These are phyloP conservation scores for Oreotrochilus melanogaster DNA, from an alignment of 2,113 vertebrate species.

Conservation along the genomic window DNA sequence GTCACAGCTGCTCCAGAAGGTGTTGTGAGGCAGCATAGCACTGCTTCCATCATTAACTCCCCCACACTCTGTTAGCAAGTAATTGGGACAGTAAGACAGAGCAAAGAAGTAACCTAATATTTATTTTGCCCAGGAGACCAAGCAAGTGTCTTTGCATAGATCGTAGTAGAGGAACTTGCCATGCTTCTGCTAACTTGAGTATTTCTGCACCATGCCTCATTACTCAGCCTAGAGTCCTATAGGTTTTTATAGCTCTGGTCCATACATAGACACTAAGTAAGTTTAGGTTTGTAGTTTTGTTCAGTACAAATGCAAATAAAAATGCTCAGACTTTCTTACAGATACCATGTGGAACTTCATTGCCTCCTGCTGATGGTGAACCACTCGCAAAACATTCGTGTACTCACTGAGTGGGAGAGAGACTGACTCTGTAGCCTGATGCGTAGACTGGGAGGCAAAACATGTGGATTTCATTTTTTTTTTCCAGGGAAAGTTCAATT, in stretches of 20 bases:
- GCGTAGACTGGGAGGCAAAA: slow-evolving; percentile 44
- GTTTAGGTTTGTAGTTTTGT: neutral
- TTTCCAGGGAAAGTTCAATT: slow-evolving; percentile 1
- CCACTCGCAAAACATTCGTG: neutral
- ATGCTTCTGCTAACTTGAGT: neutral
- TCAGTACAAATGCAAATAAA: neutral
- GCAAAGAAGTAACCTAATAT: neutral
- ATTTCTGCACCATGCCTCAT: neutral
- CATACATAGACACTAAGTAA: neutral
- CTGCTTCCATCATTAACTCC: neutral
- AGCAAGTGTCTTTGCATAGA: neutral
- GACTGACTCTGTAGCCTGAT: slow-evolving; percentile 23
- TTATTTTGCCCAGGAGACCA: neutral
- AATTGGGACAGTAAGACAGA: neutral
- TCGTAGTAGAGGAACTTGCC: neutral
- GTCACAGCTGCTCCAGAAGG: neutral
- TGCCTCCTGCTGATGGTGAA: neutral
- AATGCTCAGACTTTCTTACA: neutral
- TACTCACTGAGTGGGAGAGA: slow-evolving; percentile 22
- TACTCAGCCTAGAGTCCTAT: neutral
- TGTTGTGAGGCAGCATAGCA: accelerated
- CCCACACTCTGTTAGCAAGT: neutral
- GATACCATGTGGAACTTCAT: neutral
- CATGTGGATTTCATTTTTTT: neutral
- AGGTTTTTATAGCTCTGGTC: neutral